Evolutionary conservation across 2,888 invertebrate genomes (phyloP).

Genomic region (Lamproptera curius): DNA sequence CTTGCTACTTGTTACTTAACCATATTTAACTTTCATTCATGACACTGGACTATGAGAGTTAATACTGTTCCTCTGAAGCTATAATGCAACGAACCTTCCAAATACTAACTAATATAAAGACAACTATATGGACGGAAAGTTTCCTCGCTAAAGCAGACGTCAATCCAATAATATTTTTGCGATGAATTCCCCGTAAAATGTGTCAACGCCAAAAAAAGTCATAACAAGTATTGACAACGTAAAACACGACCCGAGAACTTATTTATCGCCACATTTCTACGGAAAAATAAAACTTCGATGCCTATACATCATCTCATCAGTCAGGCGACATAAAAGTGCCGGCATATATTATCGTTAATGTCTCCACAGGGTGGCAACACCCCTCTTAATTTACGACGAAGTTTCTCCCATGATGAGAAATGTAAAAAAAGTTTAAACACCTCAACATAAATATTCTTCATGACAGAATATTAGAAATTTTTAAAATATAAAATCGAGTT

Average conservation of each 20-base stretch:
- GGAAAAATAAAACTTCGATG: slow-evolving; percentile 1
- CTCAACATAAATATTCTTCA: not conserved
- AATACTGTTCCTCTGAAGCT: too few species aligned
- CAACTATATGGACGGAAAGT: too few species aligned
- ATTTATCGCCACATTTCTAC: not conserved
- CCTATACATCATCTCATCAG: slow-evolving; percentile 3
- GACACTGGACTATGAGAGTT: too few species aligned
- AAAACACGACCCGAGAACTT: not conserved
- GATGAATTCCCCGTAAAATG: too few species aligned
- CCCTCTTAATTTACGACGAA: slow-evolving; percentile 2
- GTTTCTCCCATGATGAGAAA: slow-evolving; percentile 1
- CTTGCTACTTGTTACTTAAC: too few species aligned
- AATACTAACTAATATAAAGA: too few species aligned
- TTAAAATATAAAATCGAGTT: too few species aligned
- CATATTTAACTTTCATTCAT: too few species aligned
- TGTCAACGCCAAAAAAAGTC: not conserved
- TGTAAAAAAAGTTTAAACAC: slow-evolving; percentile 6
- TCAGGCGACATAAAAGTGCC: slow-evolving; percentile 6
- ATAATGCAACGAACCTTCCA: too few species aligned
- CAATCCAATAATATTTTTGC: too few species aligned
- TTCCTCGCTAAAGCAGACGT: too few species aligned
- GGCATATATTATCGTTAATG: slow-evolving; percentile 13
- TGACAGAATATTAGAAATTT: too few species aligned
- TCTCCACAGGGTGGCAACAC: not conserved
- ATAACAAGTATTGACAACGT: not conserved